Evolutionary conservation across 1,140 invertebrate species (phyloP), one percentile per base, ranked within the genome.

Genomic region (Monochamus saltuarius): DNA sequence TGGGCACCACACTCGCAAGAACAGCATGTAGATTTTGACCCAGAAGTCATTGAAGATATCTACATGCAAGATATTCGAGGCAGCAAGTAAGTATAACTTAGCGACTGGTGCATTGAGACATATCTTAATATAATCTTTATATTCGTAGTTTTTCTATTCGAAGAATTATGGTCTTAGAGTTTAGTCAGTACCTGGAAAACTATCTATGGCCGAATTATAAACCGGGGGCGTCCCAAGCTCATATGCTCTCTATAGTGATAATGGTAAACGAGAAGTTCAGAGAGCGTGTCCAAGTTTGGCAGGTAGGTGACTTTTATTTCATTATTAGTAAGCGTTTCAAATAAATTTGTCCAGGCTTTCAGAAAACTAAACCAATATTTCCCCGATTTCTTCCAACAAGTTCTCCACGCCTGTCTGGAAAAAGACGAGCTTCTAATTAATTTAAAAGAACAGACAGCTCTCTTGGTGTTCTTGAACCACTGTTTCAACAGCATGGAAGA

Each of bases 241-340:
- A 98, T 77, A 86, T 97, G 61, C 87, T 99, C 86, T 97, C 95
- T 0, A 96, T 99, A 63, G 89, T 97, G 35, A 87, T 93, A 0
- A 97, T 99, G 90, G 86, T 99, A 9, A 99, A 99, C 84, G 97
- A 99, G 73, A 99, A 99, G 75, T 97, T 98, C 73, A 81, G 96
- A 11, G 97, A 99, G 80, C 80, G 96, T 66, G 94, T 99, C 10
- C 90, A 91, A 61, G 93, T 95, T n/a, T 99, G 97, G 97, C 86
- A 91, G 74, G 88, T 92, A 67, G 75, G 74, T 70, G 50, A 54
- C 40, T 56, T 57, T 50, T 39, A 19, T 29, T 58, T 46, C 7
- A 7, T 40, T 10, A 13, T 40, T 56, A 46, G n/a, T n/a, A 29
- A 8, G 19, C 13, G 8, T 40, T 3, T 10, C 19, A 17, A 52